These are phyloP conservation scores for Campylomormyrus numenius DNA, from an alignment of 2,113 vertebrate species.

Conservation along the genomic window DNA sequence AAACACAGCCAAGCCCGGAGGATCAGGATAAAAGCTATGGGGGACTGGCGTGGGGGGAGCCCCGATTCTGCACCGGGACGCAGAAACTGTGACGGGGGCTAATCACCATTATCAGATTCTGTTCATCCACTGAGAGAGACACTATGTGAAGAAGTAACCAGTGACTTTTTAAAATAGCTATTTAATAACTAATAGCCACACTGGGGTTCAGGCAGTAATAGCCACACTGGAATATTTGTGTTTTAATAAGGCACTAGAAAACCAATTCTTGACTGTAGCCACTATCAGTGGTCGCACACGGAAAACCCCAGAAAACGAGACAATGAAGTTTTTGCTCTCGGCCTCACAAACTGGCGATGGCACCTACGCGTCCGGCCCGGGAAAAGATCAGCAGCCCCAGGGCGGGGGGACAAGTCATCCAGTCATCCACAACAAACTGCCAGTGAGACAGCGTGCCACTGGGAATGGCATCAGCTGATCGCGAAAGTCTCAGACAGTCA, in stretches of 20 bases:
- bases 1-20: not conserved
- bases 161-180: not conserved
- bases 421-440: not conserved
- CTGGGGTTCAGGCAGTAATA: not conserved
- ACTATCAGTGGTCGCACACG: not conserved
- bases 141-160: not conserved
- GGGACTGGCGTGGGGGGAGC: not conserved
- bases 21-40: not conserved
- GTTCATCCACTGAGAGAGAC: not conserved
- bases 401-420: not conserved
- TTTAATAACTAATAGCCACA: not conserved
- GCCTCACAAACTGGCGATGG: not conserved
- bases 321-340: not conserved
- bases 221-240: not conserved
- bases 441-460: not conserved
- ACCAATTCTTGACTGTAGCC: not conserved
- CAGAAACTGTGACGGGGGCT: not conserved
- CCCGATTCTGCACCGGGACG: not conserved
- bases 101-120: not conserved
- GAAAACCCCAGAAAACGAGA: not conserved
- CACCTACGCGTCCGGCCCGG: not conserved
- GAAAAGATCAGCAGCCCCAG: not conserved
- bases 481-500: not conserved
- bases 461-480: not conserved
- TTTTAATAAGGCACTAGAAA: not conserved